Evolutionary conservation across 2,797 vertebrate species (phyloP).

Genomic region (Notolabrus celidotus): DNA sequence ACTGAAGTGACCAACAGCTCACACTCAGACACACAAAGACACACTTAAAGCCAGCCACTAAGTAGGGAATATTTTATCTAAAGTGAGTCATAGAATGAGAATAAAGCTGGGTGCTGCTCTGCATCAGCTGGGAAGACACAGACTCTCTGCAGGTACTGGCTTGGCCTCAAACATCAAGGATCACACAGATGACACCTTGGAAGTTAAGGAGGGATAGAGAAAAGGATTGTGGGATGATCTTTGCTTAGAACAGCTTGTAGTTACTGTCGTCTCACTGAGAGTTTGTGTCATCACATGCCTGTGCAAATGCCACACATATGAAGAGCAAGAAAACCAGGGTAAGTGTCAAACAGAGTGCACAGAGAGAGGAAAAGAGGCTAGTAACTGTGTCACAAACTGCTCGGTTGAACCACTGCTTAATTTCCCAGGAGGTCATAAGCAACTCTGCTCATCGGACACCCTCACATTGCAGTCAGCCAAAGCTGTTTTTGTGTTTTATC

Average conservation of each 20-base stretch:
- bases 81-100: conserved; percentile 45
- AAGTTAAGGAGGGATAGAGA: neutral
- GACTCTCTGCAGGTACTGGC: conserved; percentile 12
- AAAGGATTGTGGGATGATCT: neutral
- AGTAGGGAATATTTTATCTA: too few species aligned
- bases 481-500: too few species aligned
- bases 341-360: conserved; percentile 9
- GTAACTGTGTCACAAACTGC: conserved; percentile 75
- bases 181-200: neutral
- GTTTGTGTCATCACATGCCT: too few species aligned
- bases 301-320: conserved; percentile 13
- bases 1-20: neutral
- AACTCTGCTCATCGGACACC: conserved; percentile 56
- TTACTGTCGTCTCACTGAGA: neutral
- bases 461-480: conserved; percentile 8
- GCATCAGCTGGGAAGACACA: conserved; percentile 10
- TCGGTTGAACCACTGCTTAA: conserved; percentile 74
- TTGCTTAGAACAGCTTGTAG: too few species aligned
- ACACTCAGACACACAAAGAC: conserved; percentile 11
- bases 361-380: conserved; percentile 4
- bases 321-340: conserved; percentile 23
- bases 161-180: conserved; percentile 2
- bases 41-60: neutral
- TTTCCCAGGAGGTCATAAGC: conserved; percentile 77
- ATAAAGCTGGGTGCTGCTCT: conserved; percentile 16